phyloP scores from a whole-genome alignment of 2,888 invertebrate species.

The Noctua comes region DNA sequence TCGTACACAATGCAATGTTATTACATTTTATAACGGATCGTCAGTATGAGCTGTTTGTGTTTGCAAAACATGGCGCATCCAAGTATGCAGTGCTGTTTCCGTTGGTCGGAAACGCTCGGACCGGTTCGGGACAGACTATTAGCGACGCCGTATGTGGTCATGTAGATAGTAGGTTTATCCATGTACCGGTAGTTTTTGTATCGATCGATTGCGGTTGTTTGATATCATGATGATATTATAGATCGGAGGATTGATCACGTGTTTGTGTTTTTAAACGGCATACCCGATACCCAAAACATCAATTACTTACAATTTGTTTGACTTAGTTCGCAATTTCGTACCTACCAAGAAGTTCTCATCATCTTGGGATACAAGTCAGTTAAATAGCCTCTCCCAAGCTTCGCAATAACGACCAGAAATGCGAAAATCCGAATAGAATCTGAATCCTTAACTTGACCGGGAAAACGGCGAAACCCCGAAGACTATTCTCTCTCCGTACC shows the following conservation, averaged over 20 bases:
- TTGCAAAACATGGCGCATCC: slow-evolving; percentile 45
- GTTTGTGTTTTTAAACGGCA: background rate
- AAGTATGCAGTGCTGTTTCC: slow-evolving; percentile 43
- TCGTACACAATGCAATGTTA: slow-evolving; percentile 48
- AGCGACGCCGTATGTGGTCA: slow-evolving; percentile 42
- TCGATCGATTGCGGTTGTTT: slow-evolving; percentile 20
- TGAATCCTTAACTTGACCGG: background rate
- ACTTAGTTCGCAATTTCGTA: background rate
- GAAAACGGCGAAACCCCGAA: background rate
- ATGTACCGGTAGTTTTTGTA: slow-evolving; percentile 29
- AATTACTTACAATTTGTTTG: background rate
- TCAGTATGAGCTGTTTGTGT: slow-evolving; percentile 39
- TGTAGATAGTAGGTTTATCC: slow-evolving; percentile 13
- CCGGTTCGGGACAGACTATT: slow-evolving; percentile 36
- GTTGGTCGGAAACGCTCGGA: slow-evolving; percentile 35
- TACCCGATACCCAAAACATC: background rate
- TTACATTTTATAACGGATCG: slow-evolving; percentile 37
- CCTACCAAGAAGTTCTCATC: background rate
- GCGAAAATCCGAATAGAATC: background rate
- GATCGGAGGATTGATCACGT: background rate
- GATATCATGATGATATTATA: background rate
- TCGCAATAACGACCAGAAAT: background rate
- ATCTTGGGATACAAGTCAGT: background rate
- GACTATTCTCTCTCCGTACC: background rate
- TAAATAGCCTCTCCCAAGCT: background rate